Evolutionary conservation across 1,140 invertebrate species (phyloP).

Genomic region (Pseudoatta argentina): DNA sequence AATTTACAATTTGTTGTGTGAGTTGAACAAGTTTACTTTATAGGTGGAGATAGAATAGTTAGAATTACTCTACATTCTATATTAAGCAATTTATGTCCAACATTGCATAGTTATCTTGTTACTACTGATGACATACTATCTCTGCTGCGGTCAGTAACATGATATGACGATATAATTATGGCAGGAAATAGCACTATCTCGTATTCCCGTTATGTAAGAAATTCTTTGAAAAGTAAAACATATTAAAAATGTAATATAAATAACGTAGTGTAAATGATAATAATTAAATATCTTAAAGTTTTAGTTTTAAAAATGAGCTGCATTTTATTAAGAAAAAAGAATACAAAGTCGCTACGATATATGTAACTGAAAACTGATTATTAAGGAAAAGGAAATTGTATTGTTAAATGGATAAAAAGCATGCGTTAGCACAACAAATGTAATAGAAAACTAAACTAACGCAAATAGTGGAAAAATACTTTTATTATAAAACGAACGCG

Average conservation of each 20-base stretch:
- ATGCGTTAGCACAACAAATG: background rate
- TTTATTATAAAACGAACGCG: background rate
- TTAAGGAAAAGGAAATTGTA: background rate
- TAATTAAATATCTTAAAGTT: background rate
- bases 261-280: background rate
- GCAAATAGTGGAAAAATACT: background rate
- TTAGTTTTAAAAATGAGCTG: background rate
- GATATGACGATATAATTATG: conserved; percentile 41
- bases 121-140: conserved; percentile 43
- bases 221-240: conserved; percentile 19
- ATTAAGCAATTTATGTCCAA: conserved; percentile 48
- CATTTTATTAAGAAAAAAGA: background rate
- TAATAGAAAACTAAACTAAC: background rate
- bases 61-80: conserved; percentile 41
- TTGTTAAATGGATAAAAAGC: background rate
- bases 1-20: conserved; percentile 5
- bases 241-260: background rate
- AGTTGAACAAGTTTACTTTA: conserved; percentile 30
- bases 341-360: background rate
- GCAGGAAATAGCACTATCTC: conserved; percentile 14
- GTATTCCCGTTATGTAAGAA: conserved; percentile 1
- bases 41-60: conserved; percentile 38
- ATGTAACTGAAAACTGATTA: background rate
- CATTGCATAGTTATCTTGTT: conserved; percentile 51
- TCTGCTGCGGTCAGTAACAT: conserved; percentile 21